These are phyloP conservation scores for Brachyhypopomus occidentalis DNA, from an alignment of 2,113 vertebrate genomes.

Conservation along the genomic window DNA sequence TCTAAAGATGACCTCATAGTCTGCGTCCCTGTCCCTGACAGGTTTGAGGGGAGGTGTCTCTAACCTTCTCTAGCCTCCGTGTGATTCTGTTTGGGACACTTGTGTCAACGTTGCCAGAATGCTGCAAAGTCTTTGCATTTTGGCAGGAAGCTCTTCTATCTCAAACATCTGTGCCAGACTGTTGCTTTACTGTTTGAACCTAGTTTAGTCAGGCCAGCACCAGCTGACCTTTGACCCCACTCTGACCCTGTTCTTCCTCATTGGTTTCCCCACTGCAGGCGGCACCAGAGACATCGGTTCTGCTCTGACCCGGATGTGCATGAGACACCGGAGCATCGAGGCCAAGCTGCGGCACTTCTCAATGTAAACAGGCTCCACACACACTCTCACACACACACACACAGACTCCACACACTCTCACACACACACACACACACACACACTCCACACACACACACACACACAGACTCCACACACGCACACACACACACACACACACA, in stretches of 20 bases:
- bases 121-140: slow-evolving; percentile 29
- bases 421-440: no score
- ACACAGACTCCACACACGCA: no score
- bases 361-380: slow-evolving; percentile 76
- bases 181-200: neutral
- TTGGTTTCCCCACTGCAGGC: slow-evolving; percentile 70
- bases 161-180: neutral
- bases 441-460: no score
- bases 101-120: slow-evolving; percentile 6
- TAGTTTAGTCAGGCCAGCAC: neutral
- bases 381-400: neutral
- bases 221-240: slow-evolving; percentile 21
- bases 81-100: slow-evolving; percentile 6
- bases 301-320: slow-evolving; percentile 94
- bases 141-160: neutral
- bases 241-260: slow-evolving; percentile 34
- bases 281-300: slow-evolving; percentile 95
- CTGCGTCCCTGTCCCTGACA: slow-evolving; percentile 28
- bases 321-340: slow-evolving; percentile 97
- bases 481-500: no score
- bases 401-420: no score
- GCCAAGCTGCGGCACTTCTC: slow-evolving; percentile 95
- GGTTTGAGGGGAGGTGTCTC: slow-evolving; percentile 18
- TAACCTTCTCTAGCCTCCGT: neutral
- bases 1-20: slow-evolving; percentile 29